These are phyloP conservation scores for Benthosema pterotum DNA, from an alignment of 2,797 vertebrate species.

Conservation along the genomic window DNA sequence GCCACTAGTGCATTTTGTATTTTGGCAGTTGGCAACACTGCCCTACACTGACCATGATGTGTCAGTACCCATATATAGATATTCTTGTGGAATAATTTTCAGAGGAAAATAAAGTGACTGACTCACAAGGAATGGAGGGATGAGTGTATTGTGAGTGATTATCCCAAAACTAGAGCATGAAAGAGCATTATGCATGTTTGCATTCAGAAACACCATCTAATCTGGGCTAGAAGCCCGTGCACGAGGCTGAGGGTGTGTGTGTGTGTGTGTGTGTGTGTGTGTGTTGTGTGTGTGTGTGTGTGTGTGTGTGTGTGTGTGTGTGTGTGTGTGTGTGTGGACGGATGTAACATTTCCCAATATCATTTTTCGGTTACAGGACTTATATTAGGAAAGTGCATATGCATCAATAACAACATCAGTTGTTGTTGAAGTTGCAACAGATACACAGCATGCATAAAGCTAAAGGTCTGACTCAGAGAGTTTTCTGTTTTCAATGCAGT, in stretches of 20 bases:
- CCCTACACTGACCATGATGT: not conserved
- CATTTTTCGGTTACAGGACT: no score
- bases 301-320: not conserved
- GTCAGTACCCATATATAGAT: slow-evolving; percentile 1
- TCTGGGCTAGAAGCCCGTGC: slow-evolving; percentile 15
- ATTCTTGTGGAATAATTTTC: slow-evolving; percentile 27
- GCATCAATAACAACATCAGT: no score
- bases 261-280: not conserved
- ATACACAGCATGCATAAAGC: no score
- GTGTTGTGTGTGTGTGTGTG: not conserved
- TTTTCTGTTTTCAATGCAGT: no score
- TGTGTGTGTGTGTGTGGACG: not conserved
- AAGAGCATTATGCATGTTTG: slow-evolving; percentile 49
- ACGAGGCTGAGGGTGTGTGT: not conserved
- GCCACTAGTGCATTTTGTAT: no score
- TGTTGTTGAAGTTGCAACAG: no score
- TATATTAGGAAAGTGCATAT: no score
- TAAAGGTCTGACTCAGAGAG: no score
- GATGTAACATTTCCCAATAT: no score
- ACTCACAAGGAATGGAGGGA: slow-evolving; percentile 30
- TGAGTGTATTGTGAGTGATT: slow-evolving; percentile 35
- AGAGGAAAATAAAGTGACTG: slow-evolving; percentile 31
- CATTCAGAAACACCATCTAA: slow-evolving; percentile 28
- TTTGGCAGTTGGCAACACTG: no score
- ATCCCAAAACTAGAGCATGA: slow-evolving; percentile 56